Evolutionary conservation across 2,888 invertebrate genomes (phyloP).

Genomic region (Petrophora chlorosata): DNA sequence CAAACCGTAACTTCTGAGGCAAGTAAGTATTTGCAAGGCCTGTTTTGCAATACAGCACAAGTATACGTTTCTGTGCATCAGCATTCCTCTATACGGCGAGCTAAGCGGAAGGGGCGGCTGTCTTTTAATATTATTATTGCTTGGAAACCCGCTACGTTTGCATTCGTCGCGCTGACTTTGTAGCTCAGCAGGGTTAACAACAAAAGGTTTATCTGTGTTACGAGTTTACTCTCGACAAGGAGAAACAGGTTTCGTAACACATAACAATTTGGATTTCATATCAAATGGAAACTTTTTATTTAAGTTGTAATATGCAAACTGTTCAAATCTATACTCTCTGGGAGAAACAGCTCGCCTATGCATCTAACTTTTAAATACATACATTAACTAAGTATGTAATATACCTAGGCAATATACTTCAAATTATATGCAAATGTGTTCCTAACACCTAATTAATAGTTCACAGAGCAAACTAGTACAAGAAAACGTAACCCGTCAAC

Average conservation of each 20-base stretch:
- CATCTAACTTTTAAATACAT: no score
- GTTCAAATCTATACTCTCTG: no score
- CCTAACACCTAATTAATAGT: no score
- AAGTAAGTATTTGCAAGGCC: conserved; percentile 34
- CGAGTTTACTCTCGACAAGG: no score
- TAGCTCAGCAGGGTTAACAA: conserved; percentile 34
- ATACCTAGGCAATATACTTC: no score
- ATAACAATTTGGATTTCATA: not conserved
- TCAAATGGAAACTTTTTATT: no score
- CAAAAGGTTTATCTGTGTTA: no score
- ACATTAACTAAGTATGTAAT: no score
- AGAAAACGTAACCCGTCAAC: conserved; percentile 9
- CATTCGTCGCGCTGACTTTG: conserved; percentile 37
- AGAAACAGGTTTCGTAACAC: no score
- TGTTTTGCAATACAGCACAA: conserved; percentile 4
- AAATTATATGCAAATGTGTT: no score
- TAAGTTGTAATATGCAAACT: no score
- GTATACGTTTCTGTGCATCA: conserved; percentile 44
- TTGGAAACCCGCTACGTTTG: conserved; percentile 50
- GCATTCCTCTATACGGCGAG: conserved; percentile 54
- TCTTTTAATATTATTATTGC: conserved; percentile 63
- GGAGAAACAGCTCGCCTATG: no score
- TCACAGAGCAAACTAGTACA: conserved; percentile 2
- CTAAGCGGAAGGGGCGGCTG: conserved; percentile 60
- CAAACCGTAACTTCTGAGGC: conserved; percentile 30